Evolutionary conservation across 2,113 vertebrate species (phyloP).

Genomic region (Plotosus lineatus): DNA sequence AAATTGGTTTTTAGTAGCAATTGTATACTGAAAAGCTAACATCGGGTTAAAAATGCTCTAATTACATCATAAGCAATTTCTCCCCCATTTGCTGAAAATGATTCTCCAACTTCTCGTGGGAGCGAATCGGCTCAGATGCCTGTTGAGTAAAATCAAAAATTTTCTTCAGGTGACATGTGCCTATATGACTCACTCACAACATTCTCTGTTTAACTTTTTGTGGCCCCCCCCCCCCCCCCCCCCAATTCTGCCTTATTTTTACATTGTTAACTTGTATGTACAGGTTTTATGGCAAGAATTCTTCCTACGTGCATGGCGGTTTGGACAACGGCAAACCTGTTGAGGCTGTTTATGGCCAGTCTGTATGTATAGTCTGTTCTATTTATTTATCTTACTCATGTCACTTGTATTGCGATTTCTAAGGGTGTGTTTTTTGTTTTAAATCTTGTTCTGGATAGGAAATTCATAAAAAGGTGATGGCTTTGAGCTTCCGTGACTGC

Average conservation of each 20-base stretch:
- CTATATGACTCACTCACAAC: neutral
- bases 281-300: constrained; percentile 98
- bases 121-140: neutral
- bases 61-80: neutral
- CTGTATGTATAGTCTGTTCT: constrained; percentile 57
- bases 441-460: constrained; percentile 68
- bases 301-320: constrained; percentile 95
- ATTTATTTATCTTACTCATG: neutral
- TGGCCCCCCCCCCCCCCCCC: too few species aligned
- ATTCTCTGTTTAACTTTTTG: too few species aligned
- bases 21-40: neutral
- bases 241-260: too few species aligned
- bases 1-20: neutral
- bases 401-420: neutral
- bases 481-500: constrained; percentile 93
- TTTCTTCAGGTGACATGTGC: neutral
- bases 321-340: constrained; percentile 93
- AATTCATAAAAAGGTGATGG: constrained; percentile 96
- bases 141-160: neutral
- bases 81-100: neutral
- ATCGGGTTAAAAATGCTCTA: neutral
- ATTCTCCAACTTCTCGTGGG: neutral
- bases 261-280: neutral
- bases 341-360: constrained; percentile 92
- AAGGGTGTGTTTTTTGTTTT: neutral